Evolutionary conservation across 1,140 invertebrate genomes (phyloP).

Genomic region (Zaprionus kolodkinae): DNA sequence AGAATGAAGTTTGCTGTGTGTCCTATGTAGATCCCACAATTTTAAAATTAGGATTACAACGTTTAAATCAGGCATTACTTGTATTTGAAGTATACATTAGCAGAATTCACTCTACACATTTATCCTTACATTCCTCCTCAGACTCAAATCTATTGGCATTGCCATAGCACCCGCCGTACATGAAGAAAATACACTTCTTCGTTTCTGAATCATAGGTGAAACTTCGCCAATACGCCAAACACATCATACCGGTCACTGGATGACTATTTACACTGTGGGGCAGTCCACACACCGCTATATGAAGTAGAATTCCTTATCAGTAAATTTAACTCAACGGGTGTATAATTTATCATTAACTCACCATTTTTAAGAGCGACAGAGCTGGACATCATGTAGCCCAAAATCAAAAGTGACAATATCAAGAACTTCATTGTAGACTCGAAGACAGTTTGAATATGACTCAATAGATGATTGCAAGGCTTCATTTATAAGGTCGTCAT

Average conservation of each 20-base stretch:
- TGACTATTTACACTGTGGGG: too few relatives aligned
- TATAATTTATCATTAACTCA: background rate
- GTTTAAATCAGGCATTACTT: too few relatives aligned
- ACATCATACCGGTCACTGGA: too few relatives aligned
- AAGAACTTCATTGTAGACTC: background rate
- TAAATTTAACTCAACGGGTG: background rate
- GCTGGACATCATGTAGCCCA: background rate
- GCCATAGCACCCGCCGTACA: background rate
- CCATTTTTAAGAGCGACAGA: background rate
- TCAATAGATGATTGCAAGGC: too few relatives aligned
- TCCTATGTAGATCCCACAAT: too few relatives aligned
- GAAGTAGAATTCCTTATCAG: background rate
- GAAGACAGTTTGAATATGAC: background rate
- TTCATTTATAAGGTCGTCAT: background rate
- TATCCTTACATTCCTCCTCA: background rate
- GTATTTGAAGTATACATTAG: too few relatives aligned
- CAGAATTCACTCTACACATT: background rate
- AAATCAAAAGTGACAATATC: background rate
- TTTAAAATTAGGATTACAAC: too few relatives aligned
- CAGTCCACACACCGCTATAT: background rate
- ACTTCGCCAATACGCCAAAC: rapidly evolving
- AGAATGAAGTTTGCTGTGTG: too few relatives aligned
- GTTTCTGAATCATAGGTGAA: background rate
- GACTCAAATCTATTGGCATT: background rate
- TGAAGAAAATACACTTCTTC: background rate